Conservation (phyloP, 2,113 vertebrate genomes). For the Rhinolophus ferrumequinum region DNA sequence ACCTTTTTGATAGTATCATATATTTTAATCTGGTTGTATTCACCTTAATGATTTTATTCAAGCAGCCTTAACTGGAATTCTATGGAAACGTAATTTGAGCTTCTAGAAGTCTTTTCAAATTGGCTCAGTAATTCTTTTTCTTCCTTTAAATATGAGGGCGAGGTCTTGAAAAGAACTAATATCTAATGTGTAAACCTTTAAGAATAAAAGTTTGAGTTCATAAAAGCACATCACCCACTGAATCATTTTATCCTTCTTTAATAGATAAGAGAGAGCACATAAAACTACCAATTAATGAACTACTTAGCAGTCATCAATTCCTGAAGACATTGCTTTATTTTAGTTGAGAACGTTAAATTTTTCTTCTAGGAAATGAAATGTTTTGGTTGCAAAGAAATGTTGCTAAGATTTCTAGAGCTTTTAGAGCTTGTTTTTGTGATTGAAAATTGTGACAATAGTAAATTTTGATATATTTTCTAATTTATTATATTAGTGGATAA, state of each 20-base stretch:
- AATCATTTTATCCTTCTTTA: neutral
- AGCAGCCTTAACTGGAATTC: conserved; percentile 23
- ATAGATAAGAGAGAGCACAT: neutral
- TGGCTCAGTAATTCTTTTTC: neutral
- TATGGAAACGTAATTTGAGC: neutral
- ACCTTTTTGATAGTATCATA: neutral
- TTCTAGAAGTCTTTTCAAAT: conserved; percentile 25
- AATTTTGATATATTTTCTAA: conserved; percentile 25
- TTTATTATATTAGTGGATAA: neutral
- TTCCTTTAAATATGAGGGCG: neutral
- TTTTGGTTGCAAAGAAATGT: neutral
- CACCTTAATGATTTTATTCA: neutral
- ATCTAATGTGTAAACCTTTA: neutral
- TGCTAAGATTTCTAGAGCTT: conserved; percentile 19
- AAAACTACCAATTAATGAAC: neutral
- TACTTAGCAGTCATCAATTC: neutral
- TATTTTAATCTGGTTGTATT: conserved; percentile 40
- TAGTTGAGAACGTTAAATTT: conserved; percentile 32
- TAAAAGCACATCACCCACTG: neutral
- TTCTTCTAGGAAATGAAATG: neutral
- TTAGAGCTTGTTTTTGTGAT: conserved; percentile 20
- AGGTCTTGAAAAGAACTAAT: conserved; percentile 23
- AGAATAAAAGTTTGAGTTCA: neutral
- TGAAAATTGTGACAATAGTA: neutral
- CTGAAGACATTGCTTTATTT: conserved; percentile 34